A percentile compares a stretch with the other conserved stretches of the same genome.
Evolutionary conservation across 2,888 invertebrate genomes (phyloP).

Genomic region (Caenorhabditis panamensis): DNA sequence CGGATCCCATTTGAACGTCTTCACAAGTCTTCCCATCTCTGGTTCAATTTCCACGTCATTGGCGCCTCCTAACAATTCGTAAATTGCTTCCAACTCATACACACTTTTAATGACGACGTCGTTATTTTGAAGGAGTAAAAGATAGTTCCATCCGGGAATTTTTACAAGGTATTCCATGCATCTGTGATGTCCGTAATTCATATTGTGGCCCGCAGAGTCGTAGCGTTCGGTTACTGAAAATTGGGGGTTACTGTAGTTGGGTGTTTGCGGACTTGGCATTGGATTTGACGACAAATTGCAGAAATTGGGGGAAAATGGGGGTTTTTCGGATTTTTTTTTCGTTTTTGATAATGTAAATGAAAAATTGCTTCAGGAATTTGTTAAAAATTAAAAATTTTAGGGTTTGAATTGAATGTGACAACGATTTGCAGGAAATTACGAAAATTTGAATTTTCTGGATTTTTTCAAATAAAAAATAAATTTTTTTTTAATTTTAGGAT

Average conservation of each 20-base stretch:
- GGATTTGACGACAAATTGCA: no score
- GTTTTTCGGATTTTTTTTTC: no score
- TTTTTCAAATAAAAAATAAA: no score
- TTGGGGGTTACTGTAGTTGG: no score
- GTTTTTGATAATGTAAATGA: no score
- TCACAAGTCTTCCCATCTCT: neutral
- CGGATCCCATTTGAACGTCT: conserved; percentile 35
- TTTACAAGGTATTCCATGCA: conserved; percentile 41
- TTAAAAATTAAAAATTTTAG: no score
- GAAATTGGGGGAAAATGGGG: no score
- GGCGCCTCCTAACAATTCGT: conserved; percentile 41
- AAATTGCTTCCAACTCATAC: conserved; percentile 41
- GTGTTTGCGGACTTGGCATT: no score
- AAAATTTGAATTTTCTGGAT: neutral
- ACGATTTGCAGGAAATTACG: no score
- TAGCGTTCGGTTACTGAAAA: conserved; percentile 32
- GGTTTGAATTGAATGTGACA: no score
- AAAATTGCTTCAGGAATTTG: no score
- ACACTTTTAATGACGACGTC: conserved; percentile 46
- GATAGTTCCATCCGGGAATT: conserved; percentile 44
- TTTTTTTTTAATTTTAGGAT: no score
- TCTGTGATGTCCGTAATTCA: conserved; percentile 44
- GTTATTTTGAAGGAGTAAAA: conserved; percentile 58
- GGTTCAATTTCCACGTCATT: conserved; percentile 43
- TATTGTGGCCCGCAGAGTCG: conserved; percentile 48